Percentiles rank a stretch among this genome's conserved stretches.
Conservation (phyloP, 1,140 invertebrate species). For the Latrodectus geometricus region DNA sequence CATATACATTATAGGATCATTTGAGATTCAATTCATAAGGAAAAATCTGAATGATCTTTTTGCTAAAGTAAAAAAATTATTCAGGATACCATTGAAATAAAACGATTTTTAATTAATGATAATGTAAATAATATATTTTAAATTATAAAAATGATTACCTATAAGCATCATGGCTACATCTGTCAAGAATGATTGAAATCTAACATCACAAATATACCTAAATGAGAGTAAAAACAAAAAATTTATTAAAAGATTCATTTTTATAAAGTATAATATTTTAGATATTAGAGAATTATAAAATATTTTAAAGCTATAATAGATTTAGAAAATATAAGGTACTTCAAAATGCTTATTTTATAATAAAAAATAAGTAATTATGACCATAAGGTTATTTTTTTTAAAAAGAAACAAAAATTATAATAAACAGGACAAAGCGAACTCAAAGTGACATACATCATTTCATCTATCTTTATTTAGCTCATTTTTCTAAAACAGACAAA, state of each 20-base stretch:
- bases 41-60: neutral
- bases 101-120: neutral
- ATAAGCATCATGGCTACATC: constrained; percentile 76
- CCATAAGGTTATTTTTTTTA: neutral
- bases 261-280: neutral
- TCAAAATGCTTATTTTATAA: neutral
- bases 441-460: no score
- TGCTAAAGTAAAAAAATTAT: neutral
- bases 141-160: neutral
- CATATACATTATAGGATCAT: neutral
- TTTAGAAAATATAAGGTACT: neutral
- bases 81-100: no score
- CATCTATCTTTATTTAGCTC: no score
- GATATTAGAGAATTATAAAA: neutral
- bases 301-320: neutral
- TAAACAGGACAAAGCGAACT: no score
- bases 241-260: neutral
- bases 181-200: constrained; percentile 80
- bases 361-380: neutral
- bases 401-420: neutral
- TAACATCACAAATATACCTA: constrained; percentile 77
- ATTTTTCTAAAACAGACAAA: no score
- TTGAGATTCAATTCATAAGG: neutral
- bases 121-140: neutral
- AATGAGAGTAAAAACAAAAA: neutral